A percentile compares a stretch with the other conserved stretches of the same genome.
Evolutionary conservation across 2,797 vertebrate species (phyloP).

Genomic region (Hypotaenidia okinawae): DNA sequence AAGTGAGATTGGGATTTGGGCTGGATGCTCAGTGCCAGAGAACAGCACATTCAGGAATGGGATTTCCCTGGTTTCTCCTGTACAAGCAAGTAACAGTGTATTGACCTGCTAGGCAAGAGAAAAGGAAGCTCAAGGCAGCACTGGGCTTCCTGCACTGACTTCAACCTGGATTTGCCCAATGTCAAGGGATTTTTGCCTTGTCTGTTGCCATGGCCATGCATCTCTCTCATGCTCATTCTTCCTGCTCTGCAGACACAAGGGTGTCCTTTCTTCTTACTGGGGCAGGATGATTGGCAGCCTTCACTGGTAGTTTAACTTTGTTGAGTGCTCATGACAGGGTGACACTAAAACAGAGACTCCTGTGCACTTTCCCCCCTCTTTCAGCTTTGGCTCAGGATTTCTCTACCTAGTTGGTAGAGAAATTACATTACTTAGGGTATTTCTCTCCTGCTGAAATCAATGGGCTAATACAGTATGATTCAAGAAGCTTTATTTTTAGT

Average conservation of each 20-base stretch:
- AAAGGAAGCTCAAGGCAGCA: not conserved
- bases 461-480: not conserved
- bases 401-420: not conserved
- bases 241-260: not conserved
- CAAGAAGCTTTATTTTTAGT: conserved; percentile 17
- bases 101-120: not conserved
- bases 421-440: not conserved
- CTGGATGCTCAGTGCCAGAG: not conserved
- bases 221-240: not conserved
- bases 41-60: not conserved
- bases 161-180: not conserved
- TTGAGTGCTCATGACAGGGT: not conserved
- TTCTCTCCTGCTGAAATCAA: not conserved
- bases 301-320: not conserved
- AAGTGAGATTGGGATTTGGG: not conserved
- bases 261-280: not conserved
- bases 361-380: not conserved
- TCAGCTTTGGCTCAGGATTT: not conserved
- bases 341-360: not conserved
- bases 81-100: not conserved
- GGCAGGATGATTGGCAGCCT: not conserved
- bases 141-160: not conserved
- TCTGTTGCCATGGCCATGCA: not conserved
- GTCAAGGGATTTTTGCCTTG: not conserved
- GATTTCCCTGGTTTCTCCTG: not conserved